Evolutionary conservation across 1,140 invertebrate genomes (phyloP).

Genomic region (Drosophila ohnishii): DNA sequence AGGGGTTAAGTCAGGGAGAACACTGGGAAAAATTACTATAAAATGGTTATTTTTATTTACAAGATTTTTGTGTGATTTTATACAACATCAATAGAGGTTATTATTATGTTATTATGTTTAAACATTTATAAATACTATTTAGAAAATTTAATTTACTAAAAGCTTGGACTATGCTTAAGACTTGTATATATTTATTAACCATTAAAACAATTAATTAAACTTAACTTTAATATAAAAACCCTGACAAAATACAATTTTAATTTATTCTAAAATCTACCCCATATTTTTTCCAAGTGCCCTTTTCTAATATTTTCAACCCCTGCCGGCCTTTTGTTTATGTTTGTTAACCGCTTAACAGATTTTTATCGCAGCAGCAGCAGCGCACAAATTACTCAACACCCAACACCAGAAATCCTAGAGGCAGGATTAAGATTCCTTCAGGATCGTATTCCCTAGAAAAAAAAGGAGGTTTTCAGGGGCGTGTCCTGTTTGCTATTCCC

Average conservation of each 20-base stretch:
- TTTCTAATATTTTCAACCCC: conserved; percentile 1
- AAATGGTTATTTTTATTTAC: background rate
- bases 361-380: conserved; percentile 58
- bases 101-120: too few relatives aligned
- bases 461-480: conserved; percentile 22
- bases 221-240: background rate
- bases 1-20: conserved; percentile 6
- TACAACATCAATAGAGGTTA: background rate
- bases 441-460: conserved; percentile 56
- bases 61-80: too few relatives aligned
- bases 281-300: background rate
- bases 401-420: conserved; percentile 16
- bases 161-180: too few relatives aligned
- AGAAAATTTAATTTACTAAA: too few relatives aligned
- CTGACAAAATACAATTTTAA: rapidly evolving
- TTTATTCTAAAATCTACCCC: background rate
- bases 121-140: too few relatives aligned
- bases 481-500: conserved; percentile 57
- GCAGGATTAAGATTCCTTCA: conserved; percentile 39
- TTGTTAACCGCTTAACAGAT: conserved; percentile 78
- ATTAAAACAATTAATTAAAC: background rate
- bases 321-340: conserved; percentile 55
- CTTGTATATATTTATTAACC: background rate
- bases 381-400: conserved; percentile 79
- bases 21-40: background rate